phyloP scores from a whole-genome alignment of 2,888 invertebrate species.

The Cacoxenus indagator region DNA sequence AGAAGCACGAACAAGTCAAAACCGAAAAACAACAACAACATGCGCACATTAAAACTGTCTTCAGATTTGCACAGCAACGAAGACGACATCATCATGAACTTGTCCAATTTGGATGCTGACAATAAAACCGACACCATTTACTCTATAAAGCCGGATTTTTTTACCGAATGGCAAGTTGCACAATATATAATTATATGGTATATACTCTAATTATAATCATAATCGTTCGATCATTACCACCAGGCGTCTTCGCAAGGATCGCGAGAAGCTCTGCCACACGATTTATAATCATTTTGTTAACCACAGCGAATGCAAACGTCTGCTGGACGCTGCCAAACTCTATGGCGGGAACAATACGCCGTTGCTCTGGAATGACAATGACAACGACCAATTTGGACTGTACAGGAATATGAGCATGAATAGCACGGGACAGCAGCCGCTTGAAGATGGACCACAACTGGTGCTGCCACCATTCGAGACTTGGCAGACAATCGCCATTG shows the following conservation, averaged over 20 bases:
- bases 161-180: constrained; percentile 81
- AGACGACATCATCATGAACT: constrained; percentile 70
- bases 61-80: constrained; percentile 43
- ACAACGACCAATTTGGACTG: constrained; percentile 58
- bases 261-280: constrained; percentile 80
- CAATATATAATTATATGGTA: too few relatives aligned
- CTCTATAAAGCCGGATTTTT: constrained; percentile 82
- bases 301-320: constrained; percentile 76
- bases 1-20: constrained; percentile 28
- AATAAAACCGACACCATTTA: constrained; percentile 81
- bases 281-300: constrained; percentile 75
- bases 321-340: constrained; percentile 71
- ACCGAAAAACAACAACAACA: constrained; percentile 28
- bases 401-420: constrained; percentile 61
- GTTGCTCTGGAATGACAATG: constrained; percentile 65
- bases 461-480: constrained; percentile 88
- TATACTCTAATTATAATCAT: constrained; percentile 24
- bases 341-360: constrained; percentile 70
- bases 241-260: constrained; percentile 83
- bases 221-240: constrained; percentile 49
- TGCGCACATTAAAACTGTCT: constrained; percentile 48
- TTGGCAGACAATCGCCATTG: constrained; percentile 92
- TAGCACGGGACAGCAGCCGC: constrained; percentile 42
- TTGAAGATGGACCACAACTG: constrained; percentile 70
- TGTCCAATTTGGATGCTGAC: constrained; percentile 52